These are phyloP conservation scores for Mesocentrotus franciscanus DNA, from an alignment of 53 echinoderm and acorn worm species.

Conservation along the genomic window DNA sequence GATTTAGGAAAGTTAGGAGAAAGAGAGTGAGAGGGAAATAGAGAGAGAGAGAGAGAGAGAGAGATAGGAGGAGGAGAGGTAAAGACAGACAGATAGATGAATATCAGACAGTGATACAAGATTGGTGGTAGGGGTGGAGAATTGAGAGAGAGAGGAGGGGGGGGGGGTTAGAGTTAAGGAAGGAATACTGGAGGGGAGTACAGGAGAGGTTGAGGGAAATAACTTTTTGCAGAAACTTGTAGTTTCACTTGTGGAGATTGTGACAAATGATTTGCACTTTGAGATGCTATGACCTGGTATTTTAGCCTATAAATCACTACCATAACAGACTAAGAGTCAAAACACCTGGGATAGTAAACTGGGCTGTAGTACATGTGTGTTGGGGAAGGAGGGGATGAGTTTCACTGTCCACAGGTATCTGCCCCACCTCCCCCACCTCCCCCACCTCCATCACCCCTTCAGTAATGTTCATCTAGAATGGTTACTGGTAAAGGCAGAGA, in stretches of 20 bases:
- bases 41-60: not conserved
- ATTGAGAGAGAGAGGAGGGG: not conserved
- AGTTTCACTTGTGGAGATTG: not conserved
- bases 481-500: too few species aligned
- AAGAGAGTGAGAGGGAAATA: not conserved
- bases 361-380: too few species aligned
- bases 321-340: not conserved
- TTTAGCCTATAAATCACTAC: not conserved
- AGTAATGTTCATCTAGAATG: too few species aligned
- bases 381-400: too few species aligned
- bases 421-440: too few species aligned
- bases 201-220: not conserved
- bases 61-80: not conserved
- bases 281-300: not conserved
- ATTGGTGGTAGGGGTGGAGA: not conserved
- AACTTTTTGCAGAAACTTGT: not conserved
- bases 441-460: too few species aligned
- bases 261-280: conserved; percentile 36
- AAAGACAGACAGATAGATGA: not conserved
- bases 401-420: too few species aligned
- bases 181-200: not conserved
- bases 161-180: not conserved
- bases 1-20: not conserved
- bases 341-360: not conserved
- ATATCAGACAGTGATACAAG: not conserved